phyloP scores from a whole-genome alignment of 2,797 vertebrate genomes.

The Galago senegalensis region DNA sequence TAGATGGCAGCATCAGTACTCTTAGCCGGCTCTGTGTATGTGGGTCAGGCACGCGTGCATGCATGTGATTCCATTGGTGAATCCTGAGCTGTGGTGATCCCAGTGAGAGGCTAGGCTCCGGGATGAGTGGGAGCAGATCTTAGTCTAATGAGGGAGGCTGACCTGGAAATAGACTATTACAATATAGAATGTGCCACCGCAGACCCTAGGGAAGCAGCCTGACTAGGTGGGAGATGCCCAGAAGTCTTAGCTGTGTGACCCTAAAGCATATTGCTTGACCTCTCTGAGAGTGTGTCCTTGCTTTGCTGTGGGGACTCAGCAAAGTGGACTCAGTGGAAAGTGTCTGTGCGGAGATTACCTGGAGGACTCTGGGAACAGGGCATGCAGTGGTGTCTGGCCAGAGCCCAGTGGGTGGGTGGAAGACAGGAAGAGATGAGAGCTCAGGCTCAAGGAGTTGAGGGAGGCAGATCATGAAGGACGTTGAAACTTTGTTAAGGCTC shows the following conservation, averaged over 20 bases:
- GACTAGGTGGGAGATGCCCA: background rate
- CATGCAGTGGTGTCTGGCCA: background rate
- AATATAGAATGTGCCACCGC: background rate
- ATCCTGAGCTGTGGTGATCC: background rate
- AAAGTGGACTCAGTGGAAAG: background rate
- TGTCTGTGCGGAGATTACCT: background rate
- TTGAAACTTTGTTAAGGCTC: background rate
- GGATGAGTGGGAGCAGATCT: background rate
- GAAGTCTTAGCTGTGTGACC: background rate
- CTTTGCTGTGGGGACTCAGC: background rate
- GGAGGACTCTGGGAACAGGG: background rate
- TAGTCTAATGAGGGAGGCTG: background rate
- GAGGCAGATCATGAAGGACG: background rate
- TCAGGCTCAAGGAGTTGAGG: too few relatives aligned
- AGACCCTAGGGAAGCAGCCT: background rate
- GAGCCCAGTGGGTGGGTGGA: background rate
- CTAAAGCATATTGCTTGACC: background rate
- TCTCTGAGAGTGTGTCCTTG: background rate
- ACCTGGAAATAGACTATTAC: background rate
- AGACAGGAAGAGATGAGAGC: background rate
- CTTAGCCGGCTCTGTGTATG: background rate
- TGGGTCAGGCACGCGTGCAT: background rate
- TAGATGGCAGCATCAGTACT: slow-evolving; percentile 78
- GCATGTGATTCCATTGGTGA: background rate
- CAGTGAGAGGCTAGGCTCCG: background rate